Evolutionary conservation across 2,113 vertebrate species (phyloP), one percentile per base, ranked within the genome.

Genomic region (Hippoglossus stenolepis): DNA sequence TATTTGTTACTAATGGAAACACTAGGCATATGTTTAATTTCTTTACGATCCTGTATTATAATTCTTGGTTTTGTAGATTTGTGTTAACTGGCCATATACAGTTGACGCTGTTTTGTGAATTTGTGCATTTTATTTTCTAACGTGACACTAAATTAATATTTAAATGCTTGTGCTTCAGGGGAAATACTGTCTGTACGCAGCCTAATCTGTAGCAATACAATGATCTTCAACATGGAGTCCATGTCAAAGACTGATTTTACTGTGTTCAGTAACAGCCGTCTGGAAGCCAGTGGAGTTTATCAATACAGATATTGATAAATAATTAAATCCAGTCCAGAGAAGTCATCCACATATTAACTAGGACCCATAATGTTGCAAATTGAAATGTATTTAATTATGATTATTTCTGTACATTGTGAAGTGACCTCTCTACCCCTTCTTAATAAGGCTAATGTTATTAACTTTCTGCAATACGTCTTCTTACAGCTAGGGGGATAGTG

Each of bases 121-220:
- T 21, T 67, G 47, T 65, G 17, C 3, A 24, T 75, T 77, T 60
- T 74, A 49, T 71, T 72, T 61, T 26, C 59, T 12, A 23, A 57
- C 53, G 20, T 57, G 38, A 61, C 40, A 67, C 43, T 56, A 72
- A 67, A 79, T 77, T n/a, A 77, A 88, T 78, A 85, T 87, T 77
- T 59, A 78, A 76, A 83, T 72, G 7, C 6, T 77, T 73, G 80
- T 35, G 62, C 79, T 86, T 51, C 56, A 78, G 79, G 66, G 47
- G 26, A 49, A 31, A 65, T 66, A 61, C 21, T 54, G 31, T 75
- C 60, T 77, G 38, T 54, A 59, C 2, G 14, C 17, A 1, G 11
- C 35, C 56, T 70, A 77, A 70, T 77, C 49, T 73, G 51, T 65
- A 66, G 38, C 9, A 66, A 65, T 45, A 57, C 40, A 76, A 61